phyloP scores from a whole-genome alignment of 2,797 vertebrate species.

The Sitta carolinensis region DNA sequence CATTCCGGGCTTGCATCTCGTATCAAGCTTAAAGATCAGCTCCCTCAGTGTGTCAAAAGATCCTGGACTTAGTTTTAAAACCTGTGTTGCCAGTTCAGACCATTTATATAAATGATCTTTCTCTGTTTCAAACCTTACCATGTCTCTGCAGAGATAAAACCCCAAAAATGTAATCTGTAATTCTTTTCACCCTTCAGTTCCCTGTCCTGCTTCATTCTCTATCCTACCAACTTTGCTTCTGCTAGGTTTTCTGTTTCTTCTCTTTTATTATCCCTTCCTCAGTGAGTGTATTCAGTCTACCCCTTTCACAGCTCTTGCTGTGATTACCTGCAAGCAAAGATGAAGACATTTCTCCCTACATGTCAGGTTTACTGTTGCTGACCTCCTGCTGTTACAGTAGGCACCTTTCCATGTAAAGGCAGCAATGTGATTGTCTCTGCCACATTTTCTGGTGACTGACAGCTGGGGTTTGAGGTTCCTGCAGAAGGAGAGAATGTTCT shows the following conservation, averaged over 20 bases:
- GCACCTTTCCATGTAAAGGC: not conserved
- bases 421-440: not conserved
- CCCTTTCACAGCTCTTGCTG: not conserved
- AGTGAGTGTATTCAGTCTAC: not conserved
- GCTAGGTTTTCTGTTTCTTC: not conserved
- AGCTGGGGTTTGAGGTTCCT: not conserved
- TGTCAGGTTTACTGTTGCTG: not conserved
- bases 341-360: not conserved
- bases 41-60: slow-evolving; percentile 10
- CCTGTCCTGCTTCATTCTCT: not conserved
- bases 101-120: not conserved
- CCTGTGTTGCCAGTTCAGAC: not conserved
- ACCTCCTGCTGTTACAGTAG: not conserved
- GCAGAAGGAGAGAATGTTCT: not conserved
- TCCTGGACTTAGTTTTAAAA: slow-evolving; percentile 8
- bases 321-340: not conserved
- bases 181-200: not conserved
- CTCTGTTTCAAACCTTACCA: not conserved
- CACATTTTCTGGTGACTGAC: not conserved
- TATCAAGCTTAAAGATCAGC: not conserved
- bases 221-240: not conserved
- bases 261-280: not conserved
- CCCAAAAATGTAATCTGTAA: not conserved
- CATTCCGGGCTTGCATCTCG: not conserved
- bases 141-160: not conserved